phyloP scores from a whole-genome alignment of 2,888 invertebrate genomes.

The Eugnorisma glareosa region DNA sequence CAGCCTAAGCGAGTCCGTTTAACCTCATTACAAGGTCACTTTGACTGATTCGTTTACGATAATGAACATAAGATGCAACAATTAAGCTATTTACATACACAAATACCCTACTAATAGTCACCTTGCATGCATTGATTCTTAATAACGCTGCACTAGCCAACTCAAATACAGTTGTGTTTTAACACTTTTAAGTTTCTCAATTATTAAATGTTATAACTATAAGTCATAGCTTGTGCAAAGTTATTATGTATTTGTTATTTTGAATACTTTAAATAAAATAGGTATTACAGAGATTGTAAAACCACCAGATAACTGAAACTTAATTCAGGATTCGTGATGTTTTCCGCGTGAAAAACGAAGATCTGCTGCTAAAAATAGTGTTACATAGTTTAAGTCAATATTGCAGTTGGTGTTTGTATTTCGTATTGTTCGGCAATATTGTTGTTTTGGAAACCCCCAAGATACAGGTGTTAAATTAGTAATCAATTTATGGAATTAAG shows the following conservation, averaged over 20 bases:
- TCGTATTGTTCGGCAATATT: neutral
- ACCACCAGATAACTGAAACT: neutral
- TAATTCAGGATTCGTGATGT: neutral
- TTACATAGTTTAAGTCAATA: neutral
- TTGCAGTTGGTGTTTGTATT: neutral
- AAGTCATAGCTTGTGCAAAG: neutral
- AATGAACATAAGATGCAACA: conserved; percentile 11
- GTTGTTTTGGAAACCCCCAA: neutral
- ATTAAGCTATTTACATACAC: conserved; percentile 48
- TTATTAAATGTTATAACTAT: neutral
- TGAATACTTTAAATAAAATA: neutral
- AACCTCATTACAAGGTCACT: neutral
- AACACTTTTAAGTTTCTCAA: neutral
- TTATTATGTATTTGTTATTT: neutral
- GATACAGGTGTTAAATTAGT: neutral
- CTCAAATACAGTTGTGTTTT: conserved; percentile 29
- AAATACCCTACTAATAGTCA: conserved; percentile 21
- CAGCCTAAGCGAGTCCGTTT: neutral
- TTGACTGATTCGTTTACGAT: conserved; percentile 16
- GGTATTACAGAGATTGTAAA: neutral
- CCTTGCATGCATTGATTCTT: conserved; percentile 52
- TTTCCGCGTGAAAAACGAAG: neutral
- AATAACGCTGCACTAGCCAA: conserved; percentile 43
- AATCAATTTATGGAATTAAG: neutral
- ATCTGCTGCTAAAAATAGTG: neutral